Evolutionary conservation across 2,797 vertebrate species (phyloP).

Genomic region (Silurus lanzhouensis): DNA sequence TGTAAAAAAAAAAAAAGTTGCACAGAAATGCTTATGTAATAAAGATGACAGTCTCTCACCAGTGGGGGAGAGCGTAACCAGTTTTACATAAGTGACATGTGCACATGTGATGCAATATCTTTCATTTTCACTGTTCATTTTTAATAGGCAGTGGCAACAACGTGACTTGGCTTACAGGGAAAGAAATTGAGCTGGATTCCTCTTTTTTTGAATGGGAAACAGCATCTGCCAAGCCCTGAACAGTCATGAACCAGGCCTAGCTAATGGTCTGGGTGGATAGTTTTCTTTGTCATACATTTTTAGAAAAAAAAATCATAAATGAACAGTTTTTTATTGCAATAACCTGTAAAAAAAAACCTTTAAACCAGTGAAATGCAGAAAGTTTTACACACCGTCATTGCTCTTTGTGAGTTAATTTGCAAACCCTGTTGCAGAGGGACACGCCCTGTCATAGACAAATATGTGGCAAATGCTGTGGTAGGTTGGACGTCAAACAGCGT

Average conservation of each 20-base stretch:
- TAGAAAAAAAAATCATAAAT: not conserved
- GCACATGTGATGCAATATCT: not conserved
- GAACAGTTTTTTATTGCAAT: not conserved
- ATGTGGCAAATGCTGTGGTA: not conserved
- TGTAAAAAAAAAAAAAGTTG: not conserved
- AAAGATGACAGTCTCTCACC: not conserved
- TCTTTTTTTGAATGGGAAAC: not conserved
- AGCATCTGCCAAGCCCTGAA: not conserved
- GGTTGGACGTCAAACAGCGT: not conserved
- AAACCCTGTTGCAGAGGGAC: not conserved
- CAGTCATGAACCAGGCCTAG: not conserved
- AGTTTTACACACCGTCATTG: not conserved
- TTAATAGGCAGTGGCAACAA: not conserved
- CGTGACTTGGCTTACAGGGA: not conserved
- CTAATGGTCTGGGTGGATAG: too few relatives aligned
- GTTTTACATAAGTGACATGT: not conserved
- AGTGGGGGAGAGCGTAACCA: not conserved
- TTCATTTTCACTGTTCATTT: not conserved
- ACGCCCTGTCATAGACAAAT: not conserved
- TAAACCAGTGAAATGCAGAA: not conserved
- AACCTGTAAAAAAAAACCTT: not conserved
- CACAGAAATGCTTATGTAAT: not conserved
- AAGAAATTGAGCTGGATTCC: not conserved
- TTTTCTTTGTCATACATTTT: not conserved
- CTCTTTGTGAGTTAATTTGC: not conserved